phyloP scores from a whole-genome alignment of 2,888 invertebrate species.

The Leptinotarsa rubiginosa region DNA sequence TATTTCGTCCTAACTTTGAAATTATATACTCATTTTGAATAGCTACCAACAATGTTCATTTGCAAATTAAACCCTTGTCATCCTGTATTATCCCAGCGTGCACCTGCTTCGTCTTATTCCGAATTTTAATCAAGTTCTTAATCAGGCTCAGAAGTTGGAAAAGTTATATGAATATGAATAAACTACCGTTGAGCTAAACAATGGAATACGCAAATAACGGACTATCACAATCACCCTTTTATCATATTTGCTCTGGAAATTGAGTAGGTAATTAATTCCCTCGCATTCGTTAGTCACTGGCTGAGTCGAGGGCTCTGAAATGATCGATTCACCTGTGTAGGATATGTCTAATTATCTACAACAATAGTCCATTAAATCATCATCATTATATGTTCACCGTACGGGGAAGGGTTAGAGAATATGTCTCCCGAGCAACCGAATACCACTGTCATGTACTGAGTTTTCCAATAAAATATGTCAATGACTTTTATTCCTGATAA shows the following conservation, averaged over 20 bases:
- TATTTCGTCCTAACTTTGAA: too few species aligned
- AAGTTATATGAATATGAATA: constrained; percentile 8
- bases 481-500: too few species aligned
- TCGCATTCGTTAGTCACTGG: constrained; percentile 2
- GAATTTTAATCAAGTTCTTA: constrained; percentile 1
- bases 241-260: background rate
- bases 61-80: constrained; percentile 2
- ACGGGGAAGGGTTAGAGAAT: background rate
- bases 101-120: background rate
- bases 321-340: constrained; percentile 10
- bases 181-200: background rate
- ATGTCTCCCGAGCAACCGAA: too few species aligned
- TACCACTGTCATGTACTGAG: too few species aligned
- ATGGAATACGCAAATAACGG: constrained; percentile 5
- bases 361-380: constrained; percentile 9
- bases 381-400: background rate
- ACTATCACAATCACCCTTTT: background rate
- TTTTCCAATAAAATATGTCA: too few species aligned
- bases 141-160: constrained; percentile 5
- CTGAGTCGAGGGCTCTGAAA: background rate
- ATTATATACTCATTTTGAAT: too few species aligned
- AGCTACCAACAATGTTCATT: background rate
- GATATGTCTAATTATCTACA: constrained; percentile 9
- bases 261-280: constrained; percentile 12
- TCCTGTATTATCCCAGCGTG: background rate